phyloP scores from a whole-genome alignment of 2,113 vertebrate species.

The Ictidomys tridecemlineatus region DNA sequence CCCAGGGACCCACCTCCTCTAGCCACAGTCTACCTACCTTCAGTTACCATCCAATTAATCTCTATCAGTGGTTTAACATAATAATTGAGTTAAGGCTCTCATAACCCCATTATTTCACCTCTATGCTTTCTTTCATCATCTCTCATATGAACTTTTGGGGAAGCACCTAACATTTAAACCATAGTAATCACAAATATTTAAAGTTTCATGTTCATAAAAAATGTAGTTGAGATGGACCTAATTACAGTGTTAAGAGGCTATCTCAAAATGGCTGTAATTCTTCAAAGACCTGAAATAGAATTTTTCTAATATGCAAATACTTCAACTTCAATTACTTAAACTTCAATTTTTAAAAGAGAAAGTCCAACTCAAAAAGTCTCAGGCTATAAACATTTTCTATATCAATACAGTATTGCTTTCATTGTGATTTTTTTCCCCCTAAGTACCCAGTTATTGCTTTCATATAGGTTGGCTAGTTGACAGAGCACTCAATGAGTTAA shows the following conservation, averaged over 20 bases:
- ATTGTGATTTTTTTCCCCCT: not conserved
- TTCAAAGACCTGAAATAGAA: not conserved
- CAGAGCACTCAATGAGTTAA: not conserved
- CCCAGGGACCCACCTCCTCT: too few relatives aligned
- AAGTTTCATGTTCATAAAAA: not conserved
- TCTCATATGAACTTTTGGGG: too few relatives aligned
- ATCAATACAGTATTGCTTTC: not conserved
- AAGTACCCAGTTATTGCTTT: not conserved
- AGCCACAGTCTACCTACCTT: too few relatives aligned
- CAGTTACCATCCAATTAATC: too few relatives aligned
- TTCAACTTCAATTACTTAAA: not conserved
- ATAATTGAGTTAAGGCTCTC: too few relatives aligned
- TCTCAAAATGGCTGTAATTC: not conserved
- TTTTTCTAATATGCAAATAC: not conserved
- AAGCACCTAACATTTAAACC: too few relatives aligned
- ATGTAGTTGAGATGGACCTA: not conserved
- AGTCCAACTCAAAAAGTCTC: not conserved
- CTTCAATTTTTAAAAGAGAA: not conserved
- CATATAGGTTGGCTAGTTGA: not conserved
- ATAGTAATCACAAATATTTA: not conserved
- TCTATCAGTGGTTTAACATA: too few relatives aligned
- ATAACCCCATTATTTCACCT: too few relatives aligned
- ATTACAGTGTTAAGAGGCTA: not conserved
- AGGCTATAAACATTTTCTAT: not conserved
- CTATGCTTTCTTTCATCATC: too few relatives aligned